Conservation (phyloP, 2,113 vertebrate species). For the Probosciger aterrimus region DNA sequence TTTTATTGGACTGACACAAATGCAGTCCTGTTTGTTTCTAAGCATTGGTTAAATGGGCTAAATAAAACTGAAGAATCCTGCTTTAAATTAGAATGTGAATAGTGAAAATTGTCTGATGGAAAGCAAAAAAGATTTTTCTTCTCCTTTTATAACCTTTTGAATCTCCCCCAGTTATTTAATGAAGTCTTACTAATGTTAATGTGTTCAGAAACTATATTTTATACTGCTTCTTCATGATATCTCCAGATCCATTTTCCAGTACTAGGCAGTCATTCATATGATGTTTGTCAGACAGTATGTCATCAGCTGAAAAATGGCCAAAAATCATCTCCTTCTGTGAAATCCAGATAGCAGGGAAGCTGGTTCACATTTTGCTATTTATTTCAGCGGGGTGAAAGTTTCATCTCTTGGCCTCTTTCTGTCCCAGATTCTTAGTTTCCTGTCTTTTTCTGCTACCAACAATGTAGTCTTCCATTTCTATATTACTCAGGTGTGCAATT, state of each 20-base stretch:
- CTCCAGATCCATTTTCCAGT: not conserved
- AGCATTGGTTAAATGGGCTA: not conserved
- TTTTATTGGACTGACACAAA: not conserved
- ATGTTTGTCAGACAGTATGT: not conserved
- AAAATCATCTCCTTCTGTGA: not conserved
- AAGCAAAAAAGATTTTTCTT: not conserved
- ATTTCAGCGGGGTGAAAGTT: not conserved
- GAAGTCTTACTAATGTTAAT: not conserved
- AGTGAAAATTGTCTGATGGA: not conserved
- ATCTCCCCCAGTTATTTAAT: not conserved
- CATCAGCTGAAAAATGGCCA: not conserved
- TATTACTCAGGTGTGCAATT: not conserved
- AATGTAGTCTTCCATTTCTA: not conserved
- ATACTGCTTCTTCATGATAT: not conserved
- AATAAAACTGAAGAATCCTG: not conserved
- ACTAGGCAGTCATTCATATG: not conserved
- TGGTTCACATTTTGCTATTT: not conserved
- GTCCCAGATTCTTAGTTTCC: not conserved
- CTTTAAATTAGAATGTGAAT: constrained; percentile 13
- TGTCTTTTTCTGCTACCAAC: not conserved
- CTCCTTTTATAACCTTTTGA: not conserved
- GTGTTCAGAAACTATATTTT: not conserved
- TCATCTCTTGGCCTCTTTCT: not conserved
- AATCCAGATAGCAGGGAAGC: not conserved
- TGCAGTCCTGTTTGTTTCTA: constrained; percentile 13